A percentile compares a stretch with the other conserved stretches of the same genome.
These are phyloP conservation scores for Microtus pennsylvanicus DNA, from an alignment of 2,113 vertebrate species.

Conservation along the genomic window DNA sequence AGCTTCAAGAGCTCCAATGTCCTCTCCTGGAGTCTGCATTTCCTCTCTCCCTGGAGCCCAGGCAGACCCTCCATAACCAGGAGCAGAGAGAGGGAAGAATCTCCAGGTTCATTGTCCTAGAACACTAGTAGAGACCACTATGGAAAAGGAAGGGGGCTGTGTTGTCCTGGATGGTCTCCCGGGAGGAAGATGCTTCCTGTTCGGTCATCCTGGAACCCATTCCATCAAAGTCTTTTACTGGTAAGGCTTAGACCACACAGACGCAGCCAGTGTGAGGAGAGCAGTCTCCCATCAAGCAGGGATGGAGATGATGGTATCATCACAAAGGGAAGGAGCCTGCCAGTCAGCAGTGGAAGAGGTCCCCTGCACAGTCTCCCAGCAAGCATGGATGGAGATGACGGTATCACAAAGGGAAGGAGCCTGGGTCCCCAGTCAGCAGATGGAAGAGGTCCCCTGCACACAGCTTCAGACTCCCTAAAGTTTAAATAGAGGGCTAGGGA, in stretches of 20 bases:
- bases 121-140: background rate
- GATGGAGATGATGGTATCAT: too few relatives aligned
- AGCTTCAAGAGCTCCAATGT: background rate
- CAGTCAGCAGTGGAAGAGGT: background rate
- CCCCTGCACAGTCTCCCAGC: background rate
- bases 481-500: background rate
- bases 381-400: too few relatives aligned
- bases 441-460: background rate
- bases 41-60: background rate
- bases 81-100: background rate
- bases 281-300: background rate
- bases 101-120: background rate
- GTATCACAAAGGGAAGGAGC: background rate
- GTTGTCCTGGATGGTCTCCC: background rate
- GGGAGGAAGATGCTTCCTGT: background rate
- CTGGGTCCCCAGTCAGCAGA: background rate
- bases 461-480: background rate
- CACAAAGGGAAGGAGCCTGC: background rate
- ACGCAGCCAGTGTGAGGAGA: background rate
- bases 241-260: background rate
- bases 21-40: background rate
- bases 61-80: background rate
- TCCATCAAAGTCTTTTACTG: background rate
- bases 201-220: background rate
- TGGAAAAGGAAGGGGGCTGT: too few relatives aligned